Evolutionary conservation across 2,797 vertebrate genomes (phyloP), one percentile per base, ranked within the genome.

Genomic region (Sebastes melanostomus): DNA sequence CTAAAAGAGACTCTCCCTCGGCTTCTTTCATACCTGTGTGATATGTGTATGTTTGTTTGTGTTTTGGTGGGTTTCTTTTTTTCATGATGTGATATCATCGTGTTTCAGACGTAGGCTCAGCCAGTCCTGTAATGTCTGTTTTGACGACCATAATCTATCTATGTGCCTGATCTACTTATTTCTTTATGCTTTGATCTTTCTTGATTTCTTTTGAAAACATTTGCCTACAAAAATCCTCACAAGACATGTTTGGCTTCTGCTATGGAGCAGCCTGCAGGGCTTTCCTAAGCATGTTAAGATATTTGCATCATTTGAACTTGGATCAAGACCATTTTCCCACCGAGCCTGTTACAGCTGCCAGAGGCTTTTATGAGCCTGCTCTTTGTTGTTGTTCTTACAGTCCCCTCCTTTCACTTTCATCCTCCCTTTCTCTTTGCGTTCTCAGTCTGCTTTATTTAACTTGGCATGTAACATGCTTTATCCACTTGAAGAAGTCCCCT

Each of bases 381-480:
- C 30, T 78, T 73, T 81, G 30, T 80, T 27, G 4, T 42, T 70
- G 14, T 54, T 34, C 36, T 1, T 22, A 50, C 34, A 6, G 46
- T 29, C 4, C 3, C 2, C 32, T 73, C 18, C 72, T 84, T 87
- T 88, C 22, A 1, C 74, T 86, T 81, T 87, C 22, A 50, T 68
- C 13, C 24, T 63, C 3, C 0, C 61, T 78, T 81, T 89, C 72
- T 13, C 34, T 82, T 90, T 50, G 84, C 38, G 0, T 16, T 87
- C 1, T 87, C 52, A 3, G 3, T 2, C 20, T 8, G 22, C 12
- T 54, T 54, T 32, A 29, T 82, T 72, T 55, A 2, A 8, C 67
- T 25, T 73, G 10, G 27, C 4, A 14, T 34, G 3, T 24, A 14
- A 9, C 4, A 5, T 54, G 18, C 16, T 67, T 46, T 22, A n/a